A percentile compares a stretch with the other conserved stretches of the same genome.
Evolutionary conservation across 1,140 invertebrate genomes (phyloP).

Genomic region (Panagrolaimus sp.): DNA sequence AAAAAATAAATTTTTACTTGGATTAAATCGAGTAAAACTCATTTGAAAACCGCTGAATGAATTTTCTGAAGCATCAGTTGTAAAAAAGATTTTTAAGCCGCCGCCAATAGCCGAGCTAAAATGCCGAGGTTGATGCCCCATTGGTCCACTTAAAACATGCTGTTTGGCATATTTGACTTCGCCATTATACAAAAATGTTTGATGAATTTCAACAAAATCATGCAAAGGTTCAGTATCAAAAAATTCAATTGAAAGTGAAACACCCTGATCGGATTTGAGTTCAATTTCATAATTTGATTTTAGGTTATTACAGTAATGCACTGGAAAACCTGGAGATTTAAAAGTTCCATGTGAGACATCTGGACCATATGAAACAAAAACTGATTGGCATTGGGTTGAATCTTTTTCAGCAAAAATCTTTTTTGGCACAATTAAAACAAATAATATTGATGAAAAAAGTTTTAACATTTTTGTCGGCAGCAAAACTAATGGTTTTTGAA

Average conservation of each 20-base stretch:
- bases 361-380: background rate
- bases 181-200: conserved; percentile 1
- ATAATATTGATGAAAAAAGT: too few relatives aligned
- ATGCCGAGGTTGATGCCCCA: conserved; percentile 6
- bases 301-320: background rate
- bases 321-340: conserved; percentile 2
- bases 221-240: conserved; percentile 4
- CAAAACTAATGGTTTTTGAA: too few relatives aligned
- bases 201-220: conserved; percentile 17
- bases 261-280: background rate
- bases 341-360: background rate
- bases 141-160: conserved; percentile 7
- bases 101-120: background rate
- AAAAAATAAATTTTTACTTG: background rate
- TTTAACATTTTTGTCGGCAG: too few relatives aligned
- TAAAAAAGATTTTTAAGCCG: background rate
- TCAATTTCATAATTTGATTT: conserved; percentile 3
- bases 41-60: conserved; percentile 5
- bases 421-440: too few relatives aligned
- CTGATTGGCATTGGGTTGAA: too few relatives aligned
- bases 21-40: conserved; percentile 3
- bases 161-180: background rate
- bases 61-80: conserved; percentile 9
- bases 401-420: too few relatives aligned
- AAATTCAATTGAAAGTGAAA: background rate